These are phyloP conservation scores for Anthoscopus minutus DNA, from an alignment of 2,113 vertebrate species.

Conservation along the genomic window DNA sequence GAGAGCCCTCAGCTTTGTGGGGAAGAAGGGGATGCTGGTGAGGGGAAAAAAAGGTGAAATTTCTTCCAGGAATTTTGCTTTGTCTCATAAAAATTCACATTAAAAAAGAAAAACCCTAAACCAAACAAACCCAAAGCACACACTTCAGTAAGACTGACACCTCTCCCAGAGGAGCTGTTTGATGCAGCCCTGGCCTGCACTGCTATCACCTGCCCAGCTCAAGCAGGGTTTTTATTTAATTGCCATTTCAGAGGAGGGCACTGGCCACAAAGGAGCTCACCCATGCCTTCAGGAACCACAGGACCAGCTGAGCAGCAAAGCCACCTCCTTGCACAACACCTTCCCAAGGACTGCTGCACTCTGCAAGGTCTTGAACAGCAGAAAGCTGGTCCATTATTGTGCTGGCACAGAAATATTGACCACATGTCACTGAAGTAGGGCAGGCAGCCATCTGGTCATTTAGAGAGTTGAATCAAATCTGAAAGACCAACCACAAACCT, in stretches of 20 bases:
- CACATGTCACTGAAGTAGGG: not conserved
- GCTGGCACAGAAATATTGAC: not conserved
- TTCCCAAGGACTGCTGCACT: not conserved
- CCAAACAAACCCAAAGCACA: not conserved
- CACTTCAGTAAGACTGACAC: rapidly evolving
- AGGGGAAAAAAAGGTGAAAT: not conserved
- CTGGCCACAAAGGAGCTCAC: not conserved
- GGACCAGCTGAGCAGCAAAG: not conserved
- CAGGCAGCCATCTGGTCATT: conserved; percentile 16
- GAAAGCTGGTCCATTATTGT: not conserved
- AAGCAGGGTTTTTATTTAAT: not conserved
- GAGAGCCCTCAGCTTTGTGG: not conserved
- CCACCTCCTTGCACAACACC: rapidly evolving
- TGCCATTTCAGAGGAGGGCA: not conserved
- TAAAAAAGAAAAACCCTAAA: not conserved
- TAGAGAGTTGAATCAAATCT: not conserved
- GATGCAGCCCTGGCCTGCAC: not conserved
- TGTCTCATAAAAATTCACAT: not conserved
- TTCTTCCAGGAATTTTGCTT: not conserved
- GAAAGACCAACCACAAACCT: not conserved
- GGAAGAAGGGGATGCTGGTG: not conserved
- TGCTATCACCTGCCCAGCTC: rapidly evolving
- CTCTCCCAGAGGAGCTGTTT: not conserved
- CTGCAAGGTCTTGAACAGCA: not conserved
- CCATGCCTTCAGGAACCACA: not conserved